These are phyloP conservation scores for Phaenicophaeus curvirostris DNA, from an alignment of 2,797 vertebrate genomes.

Conservation along the genomic window DNA sequence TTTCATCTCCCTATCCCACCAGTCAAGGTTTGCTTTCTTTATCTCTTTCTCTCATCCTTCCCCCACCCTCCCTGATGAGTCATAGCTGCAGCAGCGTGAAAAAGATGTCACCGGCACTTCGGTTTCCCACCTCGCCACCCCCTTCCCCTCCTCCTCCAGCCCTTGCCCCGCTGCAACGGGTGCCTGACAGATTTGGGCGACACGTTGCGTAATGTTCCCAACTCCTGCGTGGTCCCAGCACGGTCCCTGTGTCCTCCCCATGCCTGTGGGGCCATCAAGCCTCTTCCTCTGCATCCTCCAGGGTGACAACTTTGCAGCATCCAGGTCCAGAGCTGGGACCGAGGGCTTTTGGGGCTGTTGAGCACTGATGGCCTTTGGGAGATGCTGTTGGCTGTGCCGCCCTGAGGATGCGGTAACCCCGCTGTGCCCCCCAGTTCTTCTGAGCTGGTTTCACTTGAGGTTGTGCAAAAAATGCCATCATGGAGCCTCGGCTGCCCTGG, in stretches of 20 bases:
- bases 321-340: neutral
- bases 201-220: constrained; percentile 16
- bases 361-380: neutral
- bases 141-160: constrained; percentile 55
- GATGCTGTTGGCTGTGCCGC: neutral
- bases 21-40: constrained; percentile 30
- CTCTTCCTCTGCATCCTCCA: rapidly evolving
- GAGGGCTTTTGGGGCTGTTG: neutral
- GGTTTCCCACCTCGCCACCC: constrained; percentile 50
- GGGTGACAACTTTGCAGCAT: neutral
- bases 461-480: rapidly evolving
- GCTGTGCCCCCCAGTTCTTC: neutral
- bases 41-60: neutral
- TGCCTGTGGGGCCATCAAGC: rapidly evolving
- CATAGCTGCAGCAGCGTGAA: constrained; percentile 55
- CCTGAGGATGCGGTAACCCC: rapidly evolving
- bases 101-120: constrained; percentile 21
- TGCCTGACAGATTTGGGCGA: constrained; percentile 55
- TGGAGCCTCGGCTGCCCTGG: rapidly evolving
- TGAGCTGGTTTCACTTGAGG: neutral
- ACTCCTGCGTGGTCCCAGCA: neutral
- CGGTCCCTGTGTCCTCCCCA: neutral
- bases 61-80: neutral
- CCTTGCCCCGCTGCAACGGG: constrained; percentile 5
- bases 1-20: constrained; percentile 28